Conservation (phyloP, 2,888 invertebrate species). For the Andrena haemorrhoa region DNA sequence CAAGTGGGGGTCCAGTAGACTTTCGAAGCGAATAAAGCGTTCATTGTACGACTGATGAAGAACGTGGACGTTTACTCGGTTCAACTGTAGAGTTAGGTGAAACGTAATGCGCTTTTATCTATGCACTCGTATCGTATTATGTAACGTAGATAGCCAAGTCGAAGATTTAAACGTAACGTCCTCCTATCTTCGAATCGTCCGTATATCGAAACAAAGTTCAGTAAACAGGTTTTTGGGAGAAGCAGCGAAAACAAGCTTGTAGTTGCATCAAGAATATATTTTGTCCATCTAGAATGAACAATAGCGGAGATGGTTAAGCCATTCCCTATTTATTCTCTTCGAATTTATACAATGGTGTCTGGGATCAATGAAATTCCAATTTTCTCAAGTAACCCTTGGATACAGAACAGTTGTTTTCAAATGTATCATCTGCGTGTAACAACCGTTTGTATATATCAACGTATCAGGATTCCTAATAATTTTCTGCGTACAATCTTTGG, state of each 20-base stretch:
- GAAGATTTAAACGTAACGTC: not conserved
- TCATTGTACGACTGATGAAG: no score
- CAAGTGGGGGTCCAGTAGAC: no score
- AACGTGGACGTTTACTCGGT: no score
- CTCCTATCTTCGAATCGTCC: not conserved
- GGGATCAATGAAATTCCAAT: not conserved
- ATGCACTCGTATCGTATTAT: not conserved
- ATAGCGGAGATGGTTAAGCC: constrained; percentile 7
- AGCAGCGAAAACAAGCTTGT: not conserved
- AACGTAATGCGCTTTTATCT: not conserved
- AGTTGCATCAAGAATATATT: constrained; percentile 32
- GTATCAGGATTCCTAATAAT: no score
- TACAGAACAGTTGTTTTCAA: no score
- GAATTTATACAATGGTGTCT: not conserved
- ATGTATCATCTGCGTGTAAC: no score
- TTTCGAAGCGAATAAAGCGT: no score
- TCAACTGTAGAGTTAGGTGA: no score
- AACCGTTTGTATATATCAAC: no score
- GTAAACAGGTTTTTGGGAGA: not conserved
- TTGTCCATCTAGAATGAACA: constrained; percentile 5
- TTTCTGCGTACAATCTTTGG: no score
- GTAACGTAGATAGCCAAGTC: not conserved
- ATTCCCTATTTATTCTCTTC: not conserved
- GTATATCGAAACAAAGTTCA: not conserved
- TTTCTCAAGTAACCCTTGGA: not conserved